phyloP scores from a whole-genome alignment of 2,113 vertebrate genomes.

The Cynopterus brachyotis region DNA sequence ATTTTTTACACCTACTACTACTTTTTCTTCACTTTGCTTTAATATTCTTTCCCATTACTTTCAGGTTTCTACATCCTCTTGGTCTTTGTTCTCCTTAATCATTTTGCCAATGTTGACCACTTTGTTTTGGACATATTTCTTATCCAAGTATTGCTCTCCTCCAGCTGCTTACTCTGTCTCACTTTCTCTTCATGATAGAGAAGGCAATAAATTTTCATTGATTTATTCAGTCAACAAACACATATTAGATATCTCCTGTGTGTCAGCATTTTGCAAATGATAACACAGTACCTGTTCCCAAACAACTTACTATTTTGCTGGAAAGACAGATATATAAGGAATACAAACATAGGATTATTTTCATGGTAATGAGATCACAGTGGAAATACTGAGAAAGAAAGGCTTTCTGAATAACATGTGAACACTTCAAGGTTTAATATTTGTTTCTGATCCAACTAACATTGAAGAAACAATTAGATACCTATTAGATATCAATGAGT shows the following conservation, averaged over 20 bases:
- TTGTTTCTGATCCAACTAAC: not conserved
- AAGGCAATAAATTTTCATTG: not conserved
- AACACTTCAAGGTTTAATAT: not conserved
- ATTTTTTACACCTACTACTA: not conserved
- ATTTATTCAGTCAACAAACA: not conserved
- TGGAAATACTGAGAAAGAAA: not conserved
- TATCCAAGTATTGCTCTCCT: not conserved
- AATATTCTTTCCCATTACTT: not conserved
- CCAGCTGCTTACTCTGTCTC: not conserved
- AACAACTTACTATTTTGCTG: not conserved
- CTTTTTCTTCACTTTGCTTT: not conserved
- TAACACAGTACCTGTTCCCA: not conserved
- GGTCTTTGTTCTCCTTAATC: not conserved
- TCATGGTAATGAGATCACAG: not conserved
- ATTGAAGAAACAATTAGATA: not conserved
- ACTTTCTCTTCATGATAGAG: not conserved
- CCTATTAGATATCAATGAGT: not conserved
- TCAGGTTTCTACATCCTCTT: not conserved
- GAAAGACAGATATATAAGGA: not conserved
- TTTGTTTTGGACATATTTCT: not conserved
- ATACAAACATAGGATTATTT: not conserved
- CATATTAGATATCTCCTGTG: not conserved
- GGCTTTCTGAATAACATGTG: not conserved
- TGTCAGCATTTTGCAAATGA: not conserved
- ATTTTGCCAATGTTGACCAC: not conserved